phyloP scores from a whole-genome alignment of 2,113 vertebrate genomes.

The Mionectes macconnelli region DNA sequence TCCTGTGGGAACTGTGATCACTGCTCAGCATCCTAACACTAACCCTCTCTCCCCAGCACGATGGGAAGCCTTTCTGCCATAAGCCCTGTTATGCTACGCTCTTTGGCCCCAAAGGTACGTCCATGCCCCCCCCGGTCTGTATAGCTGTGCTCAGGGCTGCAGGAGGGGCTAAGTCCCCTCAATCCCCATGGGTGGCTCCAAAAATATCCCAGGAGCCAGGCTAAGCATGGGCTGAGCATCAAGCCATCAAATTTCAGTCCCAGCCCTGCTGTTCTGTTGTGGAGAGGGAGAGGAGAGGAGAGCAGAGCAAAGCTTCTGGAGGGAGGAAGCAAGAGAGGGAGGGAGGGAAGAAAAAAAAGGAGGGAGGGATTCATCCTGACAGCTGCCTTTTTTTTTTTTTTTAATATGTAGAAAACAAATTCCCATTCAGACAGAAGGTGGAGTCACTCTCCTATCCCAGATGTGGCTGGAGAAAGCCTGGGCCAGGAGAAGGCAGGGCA shows the following conservation, averaged over 20 bases:
- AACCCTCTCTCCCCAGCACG: conserved; percentile 79
- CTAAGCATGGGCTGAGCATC: background rate
- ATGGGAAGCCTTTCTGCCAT: conserved; percentile 94
- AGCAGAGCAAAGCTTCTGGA: no score
- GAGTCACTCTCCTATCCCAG: background rate
- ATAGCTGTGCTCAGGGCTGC: accelerated
- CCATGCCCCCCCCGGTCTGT: accelerated
- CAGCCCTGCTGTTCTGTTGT: background rate
- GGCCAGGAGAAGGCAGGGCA: background rate
- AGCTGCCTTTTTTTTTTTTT: background rate
- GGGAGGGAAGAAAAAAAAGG: background rate
- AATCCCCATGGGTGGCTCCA: accelerated
- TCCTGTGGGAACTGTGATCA: accelerated
- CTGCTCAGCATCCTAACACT: background rate
- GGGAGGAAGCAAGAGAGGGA: background rate
- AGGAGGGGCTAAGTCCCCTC: background rate
- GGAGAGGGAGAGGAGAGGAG: background rate
- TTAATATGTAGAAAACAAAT: background rate
- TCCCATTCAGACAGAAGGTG: conserved; percentile 36
- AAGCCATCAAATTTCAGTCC: background rate
- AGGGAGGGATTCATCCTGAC: background rate
- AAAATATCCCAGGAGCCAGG: background rate
- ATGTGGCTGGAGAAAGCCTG: background rate
- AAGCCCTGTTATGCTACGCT: conserved; percentile 94
- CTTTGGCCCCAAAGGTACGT: conserved; percentile 93